These are phyloP conservation scores for Lamproptera curius DNA, from an alignment of 2,888 invertebrate genomes.

Conservation along the genomic window DNA sequence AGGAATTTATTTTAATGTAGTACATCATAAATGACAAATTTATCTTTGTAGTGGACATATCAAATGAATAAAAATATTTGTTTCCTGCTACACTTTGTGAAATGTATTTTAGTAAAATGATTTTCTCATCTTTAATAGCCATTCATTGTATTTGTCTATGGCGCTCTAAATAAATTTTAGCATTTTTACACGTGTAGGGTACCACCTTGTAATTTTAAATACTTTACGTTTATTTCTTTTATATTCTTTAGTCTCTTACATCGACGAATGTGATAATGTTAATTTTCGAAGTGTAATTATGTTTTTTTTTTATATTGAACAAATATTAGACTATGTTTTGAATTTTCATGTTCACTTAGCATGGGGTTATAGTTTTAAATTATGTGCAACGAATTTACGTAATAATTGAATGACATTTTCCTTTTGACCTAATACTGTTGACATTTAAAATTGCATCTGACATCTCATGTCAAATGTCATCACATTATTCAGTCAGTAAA, in stretches of 20 bases:
- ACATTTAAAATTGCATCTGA: not conserved
- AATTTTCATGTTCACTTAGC: not conserved
- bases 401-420: not conserved
- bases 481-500: too few species aligned
- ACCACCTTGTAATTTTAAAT: slow-evolving; percentile 25
- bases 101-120: not conserved
- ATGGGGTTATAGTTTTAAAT: not conserved
- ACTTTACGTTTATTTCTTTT: slow-evolving; percentile 19
- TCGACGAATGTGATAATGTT: slow-evolving; percentile 34
- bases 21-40: not conserved
- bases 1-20: too few species aligned
- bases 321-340: slow-evolving; percentile 26
- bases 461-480: too few species aligned
- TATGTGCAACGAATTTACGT: not conserved
- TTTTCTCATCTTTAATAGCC: not conserved
- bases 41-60: not conserved
- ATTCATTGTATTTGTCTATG: not conserved
- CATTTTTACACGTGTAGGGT: slow-evolving; percentile 28
- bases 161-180: slow-evolving; percentile 20
- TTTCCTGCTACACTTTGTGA: not conserved
- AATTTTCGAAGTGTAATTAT: slow-evolving; percentile 23
- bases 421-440: not conserved
- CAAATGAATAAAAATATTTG: not conserved
- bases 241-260: slow-evolving; percentile 24
- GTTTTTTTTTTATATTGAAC: slow-evolving; percentile 24